Evolutionary conservation across 2,888 invertebrate genomes (phyloP), one percentile per base, ranked within the genome.

Genomic region (Drosophila maculinotata): DNA sequence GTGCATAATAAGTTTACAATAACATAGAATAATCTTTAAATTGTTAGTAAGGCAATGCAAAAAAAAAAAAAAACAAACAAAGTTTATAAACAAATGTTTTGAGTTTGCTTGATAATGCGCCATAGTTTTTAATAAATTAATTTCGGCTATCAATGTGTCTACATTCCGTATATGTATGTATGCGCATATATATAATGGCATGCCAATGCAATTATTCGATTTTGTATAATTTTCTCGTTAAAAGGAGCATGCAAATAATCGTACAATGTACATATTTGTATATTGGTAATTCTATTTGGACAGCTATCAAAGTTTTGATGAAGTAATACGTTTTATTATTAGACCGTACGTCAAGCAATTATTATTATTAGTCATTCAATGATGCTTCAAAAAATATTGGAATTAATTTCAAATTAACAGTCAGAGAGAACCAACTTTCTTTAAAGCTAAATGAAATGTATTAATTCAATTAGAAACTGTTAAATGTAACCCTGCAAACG

Each of bases 251-350:
- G 45, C 57, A 58, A 63, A 54, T 38, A 54, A 7, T 26, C 25
- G 25, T 17, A 58, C 15, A 38, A 33, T 41, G 28, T 45, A 53
- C 57, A 49, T 69, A 56, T 53, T 53, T 3, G 26, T 45, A 65
- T 57, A 66, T 67, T 75, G 72, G 41, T 59, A 57, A 69, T 69
- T 38, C 14, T 36, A 41, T 56, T 57, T 56, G 67, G 68, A 80
- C 59, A 67, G 73, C 65, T 42, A 14, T 45, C 60, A 62, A 54
- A 58, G 31, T 62, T 48, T 26, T 51, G 64, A 66, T 66, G 39
- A 71, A 66, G 48, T 81, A 79, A 81, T 67, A 35, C 39, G 36
- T 23, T 66, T 71, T 81, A 79, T 79, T 79, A 65, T 72, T 75
- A 81, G 69, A 56, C 25, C 41, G 25, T 56, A 71, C 47, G 47